Percentiles rank a stretch among this genome's conserved stretches.
These are phyloP conservation scores for Galago senegalensis DNA, from an alignment of 2,797 vertebrate species.

Conservation along the genomic window DNA sequence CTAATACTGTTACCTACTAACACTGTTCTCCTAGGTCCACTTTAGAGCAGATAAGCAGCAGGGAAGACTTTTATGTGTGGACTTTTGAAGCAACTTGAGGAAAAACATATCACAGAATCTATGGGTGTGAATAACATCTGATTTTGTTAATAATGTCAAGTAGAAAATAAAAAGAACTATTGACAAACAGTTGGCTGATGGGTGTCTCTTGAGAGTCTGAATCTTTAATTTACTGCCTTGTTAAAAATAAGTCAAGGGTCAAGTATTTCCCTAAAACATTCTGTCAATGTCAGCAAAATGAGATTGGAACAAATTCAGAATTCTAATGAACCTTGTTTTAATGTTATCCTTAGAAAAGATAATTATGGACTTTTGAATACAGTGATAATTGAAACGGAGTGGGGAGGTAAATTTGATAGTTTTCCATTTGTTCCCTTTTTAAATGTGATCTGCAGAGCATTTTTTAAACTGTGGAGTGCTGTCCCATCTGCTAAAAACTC, in stretches of 20 bases:
- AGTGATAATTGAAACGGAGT: slow-evolving; percentile 3
- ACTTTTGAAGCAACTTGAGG: slow-evolving; percentile 43
- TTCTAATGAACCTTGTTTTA: not conserved
- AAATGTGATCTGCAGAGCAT: not conserved
- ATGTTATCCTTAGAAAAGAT: not conserved
- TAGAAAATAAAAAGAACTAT: slow-evolving; percentile 61
- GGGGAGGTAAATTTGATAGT: not conserved
- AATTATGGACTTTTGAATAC: not conserved
- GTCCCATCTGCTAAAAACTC: slow-evolving; percentile 1
- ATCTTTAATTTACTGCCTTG: slow-evolving; percentile 18
- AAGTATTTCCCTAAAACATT: slow-evolving; percentile 45
- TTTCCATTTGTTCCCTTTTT: slow-evolving; percentile 22
- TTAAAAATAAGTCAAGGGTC: slow-evolving; percentile 1
- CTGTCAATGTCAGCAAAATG: slow-evolving; percentile 9
- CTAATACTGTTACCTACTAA: not conserved
- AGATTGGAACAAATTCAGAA: slow-evolving; percentile 26
- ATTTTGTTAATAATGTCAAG: slow-evolving; percentile 44
- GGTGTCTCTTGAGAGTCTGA: slow-evolving; percentile 28
- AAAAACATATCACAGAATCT: slow-evolving; percentile 37
- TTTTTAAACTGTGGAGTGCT: not conserved
- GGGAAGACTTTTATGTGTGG: slow-evolving; percentile 31
- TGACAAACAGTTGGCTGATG: not conserved
- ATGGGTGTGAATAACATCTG: not conserved
- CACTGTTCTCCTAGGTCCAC: not conserved
- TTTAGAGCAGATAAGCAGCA: not conserved